A percentile compares a stretch with the other conserved stretches of the same genome.
Evolutionary conservation across 2,888 invertebrate genomes (phyloP).

Genomic region (Cynaeus angustus): DNA sequence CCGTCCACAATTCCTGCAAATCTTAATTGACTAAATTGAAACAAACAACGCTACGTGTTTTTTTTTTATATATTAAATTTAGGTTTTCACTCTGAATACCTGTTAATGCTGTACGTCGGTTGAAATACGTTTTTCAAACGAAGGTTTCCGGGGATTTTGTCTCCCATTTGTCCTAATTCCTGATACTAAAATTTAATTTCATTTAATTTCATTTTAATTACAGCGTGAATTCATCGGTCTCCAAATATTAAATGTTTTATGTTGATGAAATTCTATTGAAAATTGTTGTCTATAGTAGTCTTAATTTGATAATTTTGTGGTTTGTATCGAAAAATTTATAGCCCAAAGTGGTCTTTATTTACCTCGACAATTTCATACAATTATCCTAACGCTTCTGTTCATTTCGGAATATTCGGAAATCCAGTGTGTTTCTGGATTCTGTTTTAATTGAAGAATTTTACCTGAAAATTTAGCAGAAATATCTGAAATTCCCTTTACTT

Average conservation of each 20-base stretch:
- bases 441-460: conserved; percentile 48
- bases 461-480: conserved; percentile 41
- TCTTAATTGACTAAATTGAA: conserved; percentile 32
- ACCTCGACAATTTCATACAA: conserved; percentile 33
- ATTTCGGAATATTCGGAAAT: conserved; percentile 38
- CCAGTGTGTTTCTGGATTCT: conserved; percentile 32
- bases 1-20: conserved; percentile 27
- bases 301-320: conserved; percentile 35
- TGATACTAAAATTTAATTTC: conserved; percentile 14
- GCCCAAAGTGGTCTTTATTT: conserved; percentile 29
- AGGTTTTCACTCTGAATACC: conserved; percentile 12
- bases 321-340: conserved; percentile 23
- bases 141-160: conserved; percentile 25
- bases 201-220: conserved; percentile 32
- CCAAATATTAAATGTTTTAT: conserved; percentile 35
- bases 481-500: conserved; percentile 41
- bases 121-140: conserved; percentile 33
- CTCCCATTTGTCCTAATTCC: conserved; percentile 32
- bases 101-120: conserved; percentile 18
- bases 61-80: conserved; percentile 27
- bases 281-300: conserved; percentile 16
- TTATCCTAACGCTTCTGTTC: conserved; percentile 30
- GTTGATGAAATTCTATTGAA: conserved; percentile 22
- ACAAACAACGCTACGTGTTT: conserved; percentile 20
- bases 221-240: conserved; percentile 24